A percentile compares a stretch with the other conserved stretches of the same genome.
phyloP scores from a whole-genome alignment of 2,888 invertebrate genomes.

The Terebella lapidaria region DNA sequence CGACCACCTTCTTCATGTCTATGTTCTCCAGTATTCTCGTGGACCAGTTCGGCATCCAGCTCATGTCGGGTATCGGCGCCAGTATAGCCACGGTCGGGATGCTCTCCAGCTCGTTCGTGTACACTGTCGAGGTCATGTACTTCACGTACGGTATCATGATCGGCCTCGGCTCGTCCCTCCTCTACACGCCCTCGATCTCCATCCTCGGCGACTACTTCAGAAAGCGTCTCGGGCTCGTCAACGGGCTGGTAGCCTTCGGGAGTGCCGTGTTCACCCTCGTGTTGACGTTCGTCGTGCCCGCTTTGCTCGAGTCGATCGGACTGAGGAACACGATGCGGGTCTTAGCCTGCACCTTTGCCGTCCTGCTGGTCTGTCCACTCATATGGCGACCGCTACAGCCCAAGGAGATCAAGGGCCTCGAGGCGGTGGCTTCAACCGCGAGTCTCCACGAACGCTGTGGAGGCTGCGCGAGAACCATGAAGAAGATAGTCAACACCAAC shows the following conservation, averaged over 20 bases:
- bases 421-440: constrained; percentile 25
- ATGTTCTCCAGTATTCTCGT: constrained; percentile 82
- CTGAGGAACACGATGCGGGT: constrained; percentile 44
- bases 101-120: constrained; percentile 73
- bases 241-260: constrained; percentile 85
- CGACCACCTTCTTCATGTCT: constrained; percentile 82
- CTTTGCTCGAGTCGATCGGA: constrained; percentile 32
- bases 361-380: constrained; percentile 60
- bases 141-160: constrained; percentile 85
- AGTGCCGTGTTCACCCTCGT: constrained; percentile 80
- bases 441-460: constrained; percentile 51
- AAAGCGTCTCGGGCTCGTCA: constrained; percentile 73
- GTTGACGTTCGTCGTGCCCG: constrained; percentile 36
- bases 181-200: constrained; percentile 86
- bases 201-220: constrained; percentile 91
- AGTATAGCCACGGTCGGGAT: constrained; percentile 72
- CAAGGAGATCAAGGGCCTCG: constrained; percentile 21
- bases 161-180: constrained; percentile 80
- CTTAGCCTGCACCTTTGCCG: constrained; percentile 66
- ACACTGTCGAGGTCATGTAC: constrained; percentile 69
- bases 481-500: constrained; percentile 58
- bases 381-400: constrained; percentile 46
- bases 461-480: constrained; percentile 39
- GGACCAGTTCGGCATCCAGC: constrained; percentile 76
- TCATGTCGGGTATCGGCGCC: constrained; percentile 79